Evolutionary conservation across 2,888 invertebrate species (phyloP), one percentile per base, ranked within the genome.

Genomic region (Argyresthia albistria): DNA sequence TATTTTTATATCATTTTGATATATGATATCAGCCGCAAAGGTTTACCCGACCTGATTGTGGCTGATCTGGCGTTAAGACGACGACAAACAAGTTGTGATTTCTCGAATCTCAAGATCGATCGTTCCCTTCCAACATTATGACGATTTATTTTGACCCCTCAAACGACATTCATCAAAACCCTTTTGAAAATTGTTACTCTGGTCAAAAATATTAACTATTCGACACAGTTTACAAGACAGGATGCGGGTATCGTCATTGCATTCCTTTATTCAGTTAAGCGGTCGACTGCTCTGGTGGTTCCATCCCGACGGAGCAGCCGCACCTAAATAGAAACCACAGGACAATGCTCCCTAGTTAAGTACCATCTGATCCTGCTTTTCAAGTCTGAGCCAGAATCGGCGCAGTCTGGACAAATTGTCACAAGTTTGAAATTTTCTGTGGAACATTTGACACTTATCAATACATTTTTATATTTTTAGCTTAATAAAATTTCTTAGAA

Each of bases 301-400:
- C 70, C 75, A 78, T 76, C 77, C 73, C 80, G 80, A 12, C 46
- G 67, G 69, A 82, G 83, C 70, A 80, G 82, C 79, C 69, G 84
- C 82, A 84, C 86, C 83, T 86, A 87, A 86, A 87, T 87, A 87
- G 87, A 86, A 83, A 87, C 83, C 76, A 69, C 80, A 84, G 81
- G 87, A 81, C 86, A 78, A 83, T 87, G 87, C 84, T 79, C 87
- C 81, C 86, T 68, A 65, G 63, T 64, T 8, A 25, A 25, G 35
- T 12, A 10, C 48, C 10, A 14, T 37, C 48, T 48, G 48, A 48
- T 48, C 48, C 48, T 48, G 48, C 15, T 37, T 36, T 45, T 14
- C 45, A 45, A 14, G n/a, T 45, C 25, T 25, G 25, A 25, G 25
- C 25, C 25, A 25, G 25, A 25, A 25, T 25, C 6, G n/a, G n/a